Base-by-base conservation (phyloP, 2,888 invertebrate genomes). In the Dicyrtoma fusca region DNA sequence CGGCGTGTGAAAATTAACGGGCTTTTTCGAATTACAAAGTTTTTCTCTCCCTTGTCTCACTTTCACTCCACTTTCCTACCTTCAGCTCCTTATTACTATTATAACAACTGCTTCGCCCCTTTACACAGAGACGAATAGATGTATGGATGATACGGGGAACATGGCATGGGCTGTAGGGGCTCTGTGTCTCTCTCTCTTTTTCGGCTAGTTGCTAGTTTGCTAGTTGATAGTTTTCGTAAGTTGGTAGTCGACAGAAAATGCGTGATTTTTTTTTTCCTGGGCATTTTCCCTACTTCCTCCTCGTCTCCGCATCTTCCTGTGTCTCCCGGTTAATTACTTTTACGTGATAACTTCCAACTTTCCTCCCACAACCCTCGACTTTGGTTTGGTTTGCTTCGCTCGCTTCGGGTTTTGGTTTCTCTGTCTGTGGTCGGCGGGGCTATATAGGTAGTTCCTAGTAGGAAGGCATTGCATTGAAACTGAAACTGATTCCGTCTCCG, bases 1-100 rank as follows among this genome's bases (percentile, higher is more conserved):
- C 77, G 77, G 75, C 77, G 75, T 77, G 75, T 75, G 77, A 77
- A 75, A 77, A 77, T 77, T 77, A 77, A 77, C 75, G 75, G 74
- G 72, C 72, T 65, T 74, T 73, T 74, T 62, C 62, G 71, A 71
- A 69, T 62, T 61, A 72, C 59, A 68, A 72, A 72, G 26, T 68
- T 72, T 68, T 66, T 57, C 53, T 21, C 17, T 42, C n/a, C 42
- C 42, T 5, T 8, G 13, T 26, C 26, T 59, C 26, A 34, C 34
- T 59, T 26, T 23, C 59, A 25, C 59, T 59, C 59, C 14, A 2
- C 10, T n/a, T 25, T 23, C 14, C 19, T 47, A 64, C 51, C 51
- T 49, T 49, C 51, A 49, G 19, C 51, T 64, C 47, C 51, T 64
- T 64, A 61, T 34, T 61, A 61, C 34, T 34, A 3, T 64, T 64